Evolutionary conservation across 1,140 invertebrate species (phyloP).

Genomic region (Drosophila truncata): DNA sequence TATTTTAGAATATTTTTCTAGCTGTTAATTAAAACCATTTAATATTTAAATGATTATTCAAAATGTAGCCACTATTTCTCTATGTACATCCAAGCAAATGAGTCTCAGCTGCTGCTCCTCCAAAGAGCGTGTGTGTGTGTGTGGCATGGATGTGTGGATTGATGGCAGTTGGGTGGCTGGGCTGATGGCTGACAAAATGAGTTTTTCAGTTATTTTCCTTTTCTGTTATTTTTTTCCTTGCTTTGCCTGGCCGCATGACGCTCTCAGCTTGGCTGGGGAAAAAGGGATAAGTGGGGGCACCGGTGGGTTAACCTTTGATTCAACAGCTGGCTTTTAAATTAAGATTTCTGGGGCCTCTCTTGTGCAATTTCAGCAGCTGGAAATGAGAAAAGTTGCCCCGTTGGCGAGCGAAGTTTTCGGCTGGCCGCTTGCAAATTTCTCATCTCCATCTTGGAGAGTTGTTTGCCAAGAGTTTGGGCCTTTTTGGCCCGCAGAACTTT

Average conservation of each 20-base stretch:
- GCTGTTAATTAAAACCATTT: slow-evolving; percentile 5
- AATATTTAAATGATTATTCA: background rate
- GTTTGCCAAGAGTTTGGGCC: slow-evolving; percentile 47
- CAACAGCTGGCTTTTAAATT: slow-evolving; percentile 83
- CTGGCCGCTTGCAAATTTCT: slow-evolving; percentile 47
- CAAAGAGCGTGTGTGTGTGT: slow-evolving; percentile 8
- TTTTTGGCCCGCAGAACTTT: slow-evolving; percentile 45
- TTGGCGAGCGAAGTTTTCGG: slow-evolving; percentile 43
- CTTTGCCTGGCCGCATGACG: slow-evolving; percentile 4
- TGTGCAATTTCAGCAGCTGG: slow-evolving; percentile 51
- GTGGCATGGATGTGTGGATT: slow-evolving; percentile 36
- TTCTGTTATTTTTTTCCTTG: slow-evolving; percentile 15
- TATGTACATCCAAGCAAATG: slow-evolving; percentile 17
- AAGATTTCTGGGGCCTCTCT: slow-evolving; percentile 60
- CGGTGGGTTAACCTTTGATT: slow-evolving; percentile 81
- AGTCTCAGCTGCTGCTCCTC: slow-evolving; percentile 35
- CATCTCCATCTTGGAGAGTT: slow-evolving; percentile 49
- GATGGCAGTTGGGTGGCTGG: slow-evolving; percentile 42
- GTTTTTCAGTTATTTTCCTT: slow-evolving; percentile 65
- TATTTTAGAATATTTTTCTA: background rate
- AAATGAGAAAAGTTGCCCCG: slow-evolving; percentile 58
- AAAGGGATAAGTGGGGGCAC: slow-evolving; percentile 41
- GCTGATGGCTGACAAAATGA: slow-evolving; percentile 73
- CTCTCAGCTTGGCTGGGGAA: background rate
- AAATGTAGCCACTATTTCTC: background rate